phyloP scores from a whole-genome alignment of 2,797 vertebrate species.

The Loris lydekkerianus region DNA sequence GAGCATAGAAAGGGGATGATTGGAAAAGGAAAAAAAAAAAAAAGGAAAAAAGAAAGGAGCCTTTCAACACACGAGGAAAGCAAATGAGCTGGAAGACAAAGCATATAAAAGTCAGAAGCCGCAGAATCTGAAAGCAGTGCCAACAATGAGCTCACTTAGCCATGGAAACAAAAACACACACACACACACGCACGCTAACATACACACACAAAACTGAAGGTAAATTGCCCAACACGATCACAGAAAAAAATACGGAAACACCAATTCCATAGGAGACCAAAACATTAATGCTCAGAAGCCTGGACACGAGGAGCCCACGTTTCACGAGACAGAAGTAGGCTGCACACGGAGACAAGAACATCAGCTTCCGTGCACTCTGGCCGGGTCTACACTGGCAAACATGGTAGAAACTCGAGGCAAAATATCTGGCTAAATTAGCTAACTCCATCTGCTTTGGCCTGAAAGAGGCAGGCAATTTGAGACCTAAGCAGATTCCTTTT shows the following conservation, averaged over 20 bases:
- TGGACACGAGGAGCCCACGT: constrained; percentile 80
- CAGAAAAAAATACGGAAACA: constrained; percentile 86
- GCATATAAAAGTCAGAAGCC: constrained; percentile 84
- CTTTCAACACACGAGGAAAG: constrained; percentile 87
- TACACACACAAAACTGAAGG: constrained; percentile 77
- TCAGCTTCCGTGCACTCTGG: constrained; percentile 90
- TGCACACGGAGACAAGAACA: constrained; percentile 88
- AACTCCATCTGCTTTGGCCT: constrained; percentile 65
- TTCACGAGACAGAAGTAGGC: constrained; percentile 80
- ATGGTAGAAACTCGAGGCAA: neutral
- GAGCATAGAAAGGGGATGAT: constrained; percentile 80
- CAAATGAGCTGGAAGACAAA: constrained; percentile 88
- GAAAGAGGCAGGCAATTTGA: constrained; percentile 57
- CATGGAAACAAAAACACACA: constrained; percentile 81
- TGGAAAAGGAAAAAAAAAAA: constrained; percentile 59
- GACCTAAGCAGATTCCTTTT: neutral
- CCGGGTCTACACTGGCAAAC: constrained; percentile 70
- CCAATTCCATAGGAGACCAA: constrained; percentile 85
- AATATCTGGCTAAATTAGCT: constrained; percentile 43
- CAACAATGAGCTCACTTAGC: constrained; percentile 87
- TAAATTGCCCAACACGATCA: constrained; percentile 86
- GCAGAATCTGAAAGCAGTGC: constrained; percentile 82
- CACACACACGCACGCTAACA: constrained; percentile 43
- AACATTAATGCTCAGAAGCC: constrained; percentile 86
- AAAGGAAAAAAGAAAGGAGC: constrained; percentile 75